A percentile compares a stretch with the other conserved stretches of the same genome.
phyloP scores from a whole-genome alignment of 2,888 invertebrate genomes.

The Phaedon cochleariae region DNA sequence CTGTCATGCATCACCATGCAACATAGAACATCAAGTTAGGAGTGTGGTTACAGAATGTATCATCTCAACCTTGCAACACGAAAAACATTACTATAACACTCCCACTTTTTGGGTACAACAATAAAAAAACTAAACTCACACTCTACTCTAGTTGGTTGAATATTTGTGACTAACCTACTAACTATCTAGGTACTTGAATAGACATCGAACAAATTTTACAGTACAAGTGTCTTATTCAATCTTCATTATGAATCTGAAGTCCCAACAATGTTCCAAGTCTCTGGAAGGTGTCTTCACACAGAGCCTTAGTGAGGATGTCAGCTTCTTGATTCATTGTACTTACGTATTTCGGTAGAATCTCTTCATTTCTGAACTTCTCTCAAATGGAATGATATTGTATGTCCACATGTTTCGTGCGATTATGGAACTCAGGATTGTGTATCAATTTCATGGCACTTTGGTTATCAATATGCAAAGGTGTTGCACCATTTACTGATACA shows the following conservation, averaged over 20 bases:
- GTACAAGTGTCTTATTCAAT: neutral
- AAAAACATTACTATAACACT: neutral
- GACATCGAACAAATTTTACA: neutral
- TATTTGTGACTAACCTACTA: no score
- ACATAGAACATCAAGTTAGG: no score
- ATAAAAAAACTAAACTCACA: neutral
- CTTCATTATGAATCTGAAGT: neutral
- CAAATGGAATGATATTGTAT: conserved; percentile 18
- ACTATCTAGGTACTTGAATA: neutral
- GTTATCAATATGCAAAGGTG: conserved; percentile 12
- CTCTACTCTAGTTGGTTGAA: no score
- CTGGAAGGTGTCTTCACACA: conserved; percentile 11
- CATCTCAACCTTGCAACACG: no score
- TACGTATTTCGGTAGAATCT: conserved; percentile 19
- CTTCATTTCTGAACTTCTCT: conserved; percentile 13
- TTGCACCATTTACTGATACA: neutral
- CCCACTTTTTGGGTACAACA: neutral
- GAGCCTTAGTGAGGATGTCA: conserved; percentile 25
- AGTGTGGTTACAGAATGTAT: no score
- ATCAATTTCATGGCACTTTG: conserved; percentile 21
- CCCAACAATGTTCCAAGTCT: conserved; percentile 6
- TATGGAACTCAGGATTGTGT: conserved; percentile 20
- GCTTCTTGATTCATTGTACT: conserved; percentile 15
- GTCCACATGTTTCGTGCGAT: conserved; percentile 20
- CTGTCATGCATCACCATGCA: no score